Conservation (phyloP, 2,113 vertebrate genomes). For the Pachycephala philippinensis region DNA sequence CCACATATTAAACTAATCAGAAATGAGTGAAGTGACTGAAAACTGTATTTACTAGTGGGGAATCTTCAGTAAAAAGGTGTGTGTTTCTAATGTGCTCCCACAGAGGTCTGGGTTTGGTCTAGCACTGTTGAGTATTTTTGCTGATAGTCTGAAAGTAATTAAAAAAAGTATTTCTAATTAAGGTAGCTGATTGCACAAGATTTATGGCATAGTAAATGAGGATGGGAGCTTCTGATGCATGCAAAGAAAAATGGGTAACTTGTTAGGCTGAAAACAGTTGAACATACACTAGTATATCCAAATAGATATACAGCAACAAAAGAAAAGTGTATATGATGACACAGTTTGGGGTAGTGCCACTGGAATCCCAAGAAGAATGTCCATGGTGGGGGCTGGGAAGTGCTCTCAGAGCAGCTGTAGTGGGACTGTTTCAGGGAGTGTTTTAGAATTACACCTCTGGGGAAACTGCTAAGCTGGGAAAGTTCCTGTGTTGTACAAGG, state of each 20-base stretch:
- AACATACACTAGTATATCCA: not conserved
- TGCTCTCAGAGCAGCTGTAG: not conserved
- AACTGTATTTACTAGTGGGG: not conserved
- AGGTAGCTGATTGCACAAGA: not conserved
- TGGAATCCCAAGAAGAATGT: not conserved
- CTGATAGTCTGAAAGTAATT: not conserved
- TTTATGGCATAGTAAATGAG: not conserved
- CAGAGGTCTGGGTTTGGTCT: not conserved
- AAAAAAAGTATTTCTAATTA: not conserved
- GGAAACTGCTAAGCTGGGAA: conserved; percentile 22
- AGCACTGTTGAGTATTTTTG: not conserved
- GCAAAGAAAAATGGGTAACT: not conserved
- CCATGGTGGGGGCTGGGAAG: not conserved
- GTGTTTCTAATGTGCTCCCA: not conserved
- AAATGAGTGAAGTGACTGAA: not conserved
- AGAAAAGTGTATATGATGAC: not conserved
- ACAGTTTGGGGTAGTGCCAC: not conserved
- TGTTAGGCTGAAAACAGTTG: not conserved
- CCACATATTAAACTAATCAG: not conserved
- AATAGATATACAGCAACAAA: not conserved
- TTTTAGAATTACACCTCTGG: conserved; percentile 17
- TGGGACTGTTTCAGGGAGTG: not conserved
- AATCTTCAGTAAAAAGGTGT: not conserved
- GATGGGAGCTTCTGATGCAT: not conserved
- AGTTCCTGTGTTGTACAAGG: not conserved